phyloP scores from a whole-genome alignment of 2,888 invertebrate genomes.

The Andrena flavipes region DNA sequence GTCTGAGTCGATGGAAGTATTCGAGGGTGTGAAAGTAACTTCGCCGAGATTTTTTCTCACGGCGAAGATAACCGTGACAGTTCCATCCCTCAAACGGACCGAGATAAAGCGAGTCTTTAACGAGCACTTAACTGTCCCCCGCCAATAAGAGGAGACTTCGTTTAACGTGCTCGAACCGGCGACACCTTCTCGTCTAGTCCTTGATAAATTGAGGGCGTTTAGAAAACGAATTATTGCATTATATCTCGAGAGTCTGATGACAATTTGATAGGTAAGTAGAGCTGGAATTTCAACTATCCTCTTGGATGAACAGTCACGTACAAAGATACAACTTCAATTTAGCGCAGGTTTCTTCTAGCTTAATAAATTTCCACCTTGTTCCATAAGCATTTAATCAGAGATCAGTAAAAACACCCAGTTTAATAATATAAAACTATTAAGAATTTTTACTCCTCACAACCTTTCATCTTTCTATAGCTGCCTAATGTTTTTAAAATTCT shows the following conservation, averaged over 20 bases:
- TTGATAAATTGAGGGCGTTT: constrained; percentile 37
- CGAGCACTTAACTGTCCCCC: constrained; percentile 72
- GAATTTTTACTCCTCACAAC: too few relatives aligned
- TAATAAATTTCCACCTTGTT: background rate
- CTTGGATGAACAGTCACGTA: background rate
- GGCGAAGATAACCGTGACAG: constrained; percentile 65
- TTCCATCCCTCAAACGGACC: constrained; percentile 62
- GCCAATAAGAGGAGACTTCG: constrained; percentile 63
- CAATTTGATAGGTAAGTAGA: background rate
- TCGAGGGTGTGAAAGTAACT: constrained; percentile 53
- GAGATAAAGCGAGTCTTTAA: constrained; percentile 74
- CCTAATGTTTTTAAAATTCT: too few relatives aligned
- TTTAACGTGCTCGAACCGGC: constrained; percentile 18
- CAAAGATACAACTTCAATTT: background rate
- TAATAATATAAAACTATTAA: too few relatives aligned
- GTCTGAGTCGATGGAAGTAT: constrained; percentile 40
- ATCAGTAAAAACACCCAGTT: too few relatives aligned
- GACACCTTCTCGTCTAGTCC: constrained; percentile 1
- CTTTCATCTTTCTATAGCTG: too few relatives aligned
- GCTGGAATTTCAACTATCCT: background rate
- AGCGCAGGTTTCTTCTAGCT: too few relatives aligned
- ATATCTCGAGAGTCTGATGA: background rate
- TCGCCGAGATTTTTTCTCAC: constrained; percentile 60
- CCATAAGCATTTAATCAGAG: background rate
- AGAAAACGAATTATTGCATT: constrained; percentile 34